Conservation (phyloP, 1,140 invertebrate genomes). For the Monochamus saltuarius region DNA sequence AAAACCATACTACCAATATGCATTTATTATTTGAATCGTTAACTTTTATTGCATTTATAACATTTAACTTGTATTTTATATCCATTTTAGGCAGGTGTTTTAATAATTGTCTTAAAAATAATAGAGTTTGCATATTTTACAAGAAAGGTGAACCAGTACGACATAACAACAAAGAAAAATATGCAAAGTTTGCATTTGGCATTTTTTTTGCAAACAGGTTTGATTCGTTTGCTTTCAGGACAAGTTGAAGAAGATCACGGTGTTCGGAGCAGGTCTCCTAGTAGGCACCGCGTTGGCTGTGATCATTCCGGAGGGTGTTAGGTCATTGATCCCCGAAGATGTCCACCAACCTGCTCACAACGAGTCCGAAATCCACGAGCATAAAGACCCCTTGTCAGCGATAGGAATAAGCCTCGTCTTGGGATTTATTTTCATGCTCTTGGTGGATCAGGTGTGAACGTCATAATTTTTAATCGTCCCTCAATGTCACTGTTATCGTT, state of each 20-base stretch:
- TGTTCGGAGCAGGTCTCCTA: conserved; percentile 95
- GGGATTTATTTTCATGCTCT: conserved; percentile 96
- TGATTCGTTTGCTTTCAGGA: conserved; percentile 68
- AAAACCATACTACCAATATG: too few species aligned
- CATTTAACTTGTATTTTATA: too few species aligned
- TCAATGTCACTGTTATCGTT: conserved; percentile 7
- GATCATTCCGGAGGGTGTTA: conserved; percentile 97
- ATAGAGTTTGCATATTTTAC: not conserved
- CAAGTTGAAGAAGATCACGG: conserved; percentile 89
- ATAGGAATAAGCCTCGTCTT: conserved; percentile 66
- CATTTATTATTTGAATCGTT: not conserved
- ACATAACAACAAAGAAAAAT: not conserved
- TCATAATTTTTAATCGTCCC: not conserved
- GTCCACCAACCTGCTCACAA: conserved; percentile 21
- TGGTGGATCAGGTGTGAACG: conserved; percentile 79
- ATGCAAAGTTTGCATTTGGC: not conserved
- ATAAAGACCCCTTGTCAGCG: conserved; percentile 59
- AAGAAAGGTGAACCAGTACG: not conserved
- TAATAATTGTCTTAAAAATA: too few species aligned
- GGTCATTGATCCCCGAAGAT: conserved; percentile 62
- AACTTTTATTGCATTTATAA: not conserved
- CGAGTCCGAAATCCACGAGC: conserved; percentile 29
- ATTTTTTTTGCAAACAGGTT: conserved; percentile 3
- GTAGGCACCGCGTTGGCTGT: conserved; percentile 96
- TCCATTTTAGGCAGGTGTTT: too few species aligned